Percentiles rank a stretch among this genome's conserved stretches.
These are phyloP conservation scores for Sceloporus undulatus DNA, from an alignment of 2,113 vertebrate genomes.

Conservation along the genomic window DNA sequence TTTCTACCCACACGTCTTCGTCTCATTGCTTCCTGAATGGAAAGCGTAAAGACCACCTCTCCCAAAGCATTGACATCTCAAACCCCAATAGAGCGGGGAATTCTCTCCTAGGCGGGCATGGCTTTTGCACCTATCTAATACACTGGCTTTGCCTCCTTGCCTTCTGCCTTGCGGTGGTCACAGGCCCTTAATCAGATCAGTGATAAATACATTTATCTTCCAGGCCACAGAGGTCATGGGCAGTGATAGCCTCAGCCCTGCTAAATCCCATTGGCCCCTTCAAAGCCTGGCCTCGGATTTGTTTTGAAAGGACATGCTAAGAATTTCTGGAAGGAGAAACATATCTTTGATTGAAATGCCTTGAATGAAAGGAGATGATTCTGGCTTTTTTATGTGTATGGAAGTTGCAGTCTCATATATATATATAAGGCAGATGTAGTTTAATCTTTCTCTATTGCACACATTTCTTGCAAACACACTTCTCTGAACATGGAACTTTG, in stretches of 20 bases:
- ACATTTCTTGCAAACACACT: too few relatives aligned
- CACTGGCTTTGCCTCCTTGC: not conserved
- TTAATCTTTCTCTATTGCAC: too few relatives aligned
- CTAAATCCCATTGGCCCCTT: not conserved
- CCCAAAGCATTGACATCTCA: too few relatives aligned
- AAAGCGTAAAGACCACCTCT: not conserved
- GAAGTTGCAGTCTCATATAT: too few relatives aligned
- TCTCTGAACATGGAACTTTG: too few relatives aligned
- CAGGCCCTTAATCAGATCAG: not conserved
- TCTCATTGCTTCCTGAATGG: not conserved
- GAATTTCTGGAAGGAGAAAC: not conserved
- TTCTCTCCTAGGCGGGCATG: too few relatives aligned
- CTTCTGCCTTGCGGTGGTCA: not conserved
- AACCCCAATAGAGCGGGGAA: too few relatives aligned
- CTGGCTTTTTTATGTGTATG: too few relatives aligned
- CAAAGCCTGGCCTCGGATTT: not conserved
- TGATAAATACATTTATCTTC: not conserved
- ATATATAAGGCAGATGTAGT: too few relatives aligned
- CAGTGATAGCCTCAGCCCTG: not conserved
- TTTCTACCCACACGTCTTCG: too few relatives aligned
- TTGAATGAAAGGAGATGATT: not conserved
- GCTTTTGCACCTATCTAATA: not conserved
- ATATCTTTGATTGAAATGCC: not conserved
- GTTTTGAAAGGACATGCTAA: not conserved
- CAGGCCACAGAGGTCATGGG: slow-evolving; percentile 6